A percentile compares a stretch with the other conserved stretches of the same genome.
Conservation (phyloP, 2,113 vertebrate genomes). For the Abramis brama region DNA sequence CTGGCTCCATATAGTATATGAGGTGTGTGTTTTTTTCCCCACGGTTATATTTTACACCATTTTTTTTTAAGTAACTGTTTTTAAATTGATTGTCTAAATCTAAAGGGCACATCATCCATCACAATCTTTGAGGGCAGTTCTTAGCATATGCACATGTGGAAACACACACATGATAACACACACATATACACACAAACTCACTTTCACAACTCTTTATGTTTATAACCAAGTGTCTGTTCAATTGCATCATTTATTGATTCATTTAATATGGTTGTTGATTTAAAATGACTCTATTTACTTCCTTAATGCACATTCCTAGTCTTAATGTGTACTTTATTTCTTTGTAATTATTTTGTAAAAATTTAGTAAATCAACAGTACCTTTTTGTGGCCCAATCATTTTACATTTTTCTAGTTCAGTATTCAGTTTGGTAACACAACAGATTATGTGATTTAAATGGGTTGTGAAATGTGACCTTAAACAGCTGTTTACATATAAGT, state of each 20-base stretch:
- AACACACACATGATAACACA: constrained; percentile 3
- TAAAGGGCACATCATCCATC: constrained; percentile 26
- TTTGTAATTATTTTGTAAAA: neutral
- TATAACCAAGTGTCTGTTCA: neutral
- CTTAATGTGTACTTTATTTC: neutral
- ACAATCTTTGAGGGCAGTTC: neutral
- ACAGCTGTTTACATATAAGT: neutral
- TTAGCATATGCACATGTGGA: constrained; percentile 2
- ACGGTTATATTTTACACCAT: neutral
- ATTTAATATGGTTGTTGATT: neutral
- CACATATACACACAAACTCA: constrained; percentile 2
- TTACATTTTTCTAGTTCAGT: neutral
- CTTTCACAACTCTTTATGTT: constrained; percentile 22
- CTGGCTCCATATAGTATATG: neutral
- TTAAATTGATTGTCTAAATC: constrained; percentile 11
- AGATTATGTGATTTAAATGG: neutral
- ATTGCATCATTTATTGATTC: neutral
- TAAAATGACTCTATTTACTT: neutral
- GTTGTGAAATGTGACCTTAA: neutral
- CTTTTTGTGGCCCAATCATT: neutral
- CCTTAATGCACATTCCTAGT: neutral
- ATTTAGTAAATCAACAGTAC: neutral
- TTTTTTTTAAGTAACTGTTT: constrained; percentile 29
- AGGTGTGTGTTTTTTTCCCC: neutral
- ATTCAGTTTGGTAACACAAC: neutral